Evolutionary conservation across 2,113 vertebrate species (phyloP), one percentile per base, ranked within the genome.

Genomic region (Agapornis roseicollis): DNA sequence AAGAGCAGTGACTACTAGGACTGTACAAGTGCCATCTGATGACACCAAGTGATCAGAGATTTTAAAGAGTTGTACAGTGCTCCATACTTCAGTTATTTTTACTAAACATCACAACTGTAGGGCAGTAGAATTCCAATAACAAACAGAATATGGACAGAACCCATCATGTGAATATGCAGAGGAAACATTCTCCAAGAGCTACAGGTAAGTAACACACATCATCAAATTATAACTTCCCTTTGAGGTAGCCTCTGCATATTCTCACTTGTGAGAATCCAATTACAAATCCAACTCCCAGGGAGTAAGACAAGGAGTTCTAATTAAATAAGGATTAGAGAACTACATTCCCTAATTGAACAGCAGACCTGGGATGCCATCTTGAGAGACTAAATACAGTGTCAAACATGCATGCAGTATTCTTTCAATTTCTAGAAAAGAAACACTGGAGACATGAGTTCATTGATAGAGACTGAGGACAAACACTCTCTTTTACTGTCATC

Each of bases 211-310:
- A 93, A 91, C 72, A 89, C n/a, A n/a, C 61, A 78, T 18, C 53
- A 81, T 70, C 81, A 82, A 85, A 85, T 28, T 63, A 28, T 39
- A 90, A 20, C 85, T 93, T 91, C 58, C 91, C 90, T 90, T 53
- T 44, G 88, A 95, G 90, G 85, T 33, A 78, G 92, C 85, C 94
- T 96, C 95, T 96, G 96, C 94, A 90, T 93, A 94, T 96, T 93
- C 96, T 96, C 96, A 94, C 94, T 93, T 90, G 83, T 84, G 88
- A 96, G 83, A 96, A 97, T 90, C 61, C 89, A 97, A 95, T 97
- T 97, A 96, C 74, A 89, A 94, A 94, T 58, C 74, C 73, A 86
- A 86, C 83, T 94, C 94, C 66, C 92, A 50, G 77, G 61, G 88
- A 94, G 41, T n/a, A 44, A 80, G 90, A 81, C 88, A 92, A 85